Percentiles rank a stretch among this genome's conserved stretches.
These are phyloP conservation scores for Cryptophagus acutangulus DNA, from an alignment of 2,888 invertebrate genomes.

Conservation along the genomic window DNA sequence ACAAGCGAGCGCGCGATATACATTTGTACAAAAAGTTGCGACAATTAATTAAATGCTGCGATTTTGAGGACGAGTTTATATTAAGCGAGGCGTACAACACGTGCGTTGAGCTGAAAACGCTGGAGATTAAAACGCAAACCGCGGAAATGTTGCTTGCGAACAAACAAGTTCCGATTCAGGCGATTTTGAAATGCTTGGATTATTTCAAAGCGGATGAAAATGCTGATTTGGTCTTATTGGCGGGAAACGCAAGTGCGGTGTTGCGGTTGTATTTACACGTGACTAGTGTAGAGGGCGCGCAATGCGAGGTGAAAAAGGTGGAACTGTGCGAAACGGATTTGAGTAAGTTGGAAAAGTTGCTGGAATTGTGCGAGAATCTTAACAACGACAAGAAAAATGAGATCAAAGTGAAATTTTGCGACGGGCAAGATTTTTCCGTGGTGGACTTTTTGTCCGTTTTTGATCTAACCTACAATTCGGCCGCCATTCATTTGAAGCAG, in stretches of 20 bases:
- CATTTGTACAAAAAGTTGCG: conserved; percentile 77
- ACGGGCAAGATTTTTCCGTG: conserved; percentile 49
- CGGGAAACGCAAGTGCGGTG: neutral
- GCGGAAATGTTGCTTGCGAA: conserved; percentile 65
- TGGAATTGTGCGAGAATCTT: conserved; percentile 54
- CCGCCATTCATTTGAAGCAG: conserved; percentile 46
- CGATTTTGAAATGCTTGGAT: conserved; percentile 53
- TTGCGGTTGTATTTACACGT: too few species aligned
- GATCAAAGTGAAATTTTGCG: conserved; percentile 51
- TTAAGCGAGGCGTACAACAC: conserved; percentile 54
- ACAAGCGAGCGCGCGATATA: conserved; percentile 79
- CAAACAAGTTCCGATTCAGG: conserved; percentile 59
- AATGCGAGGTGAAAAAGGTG: conserved; percentile 28
- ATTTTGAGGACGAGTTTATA: conserved; percentile 50
- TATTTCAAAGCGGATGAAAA: conserved; percentile 42
- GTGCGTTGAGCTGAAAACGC: conserved; percentile 63
- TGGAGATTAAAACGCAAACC: conserved; percentile 66
- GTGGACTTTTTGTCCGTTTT: conserved; percentile 57
- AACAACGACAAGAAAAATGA: conserved; percentile 40
- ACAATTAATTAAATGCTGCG: conserved; percentile 55
- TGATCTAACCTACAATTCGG: conserved; percentile 38
- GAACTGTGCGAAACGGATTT: conserved; percentile 54
- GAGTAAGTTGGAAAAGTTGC: conserved; percentile 59
- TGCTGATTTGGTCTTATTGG: conserved; percentile 19
- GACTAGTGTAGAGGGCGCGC: conserved; percentile 32